Evolutionary conservation across 2,888 invertebrate genomes (phyloP).

Genomic region (Phyto melanocephala): DNA sequence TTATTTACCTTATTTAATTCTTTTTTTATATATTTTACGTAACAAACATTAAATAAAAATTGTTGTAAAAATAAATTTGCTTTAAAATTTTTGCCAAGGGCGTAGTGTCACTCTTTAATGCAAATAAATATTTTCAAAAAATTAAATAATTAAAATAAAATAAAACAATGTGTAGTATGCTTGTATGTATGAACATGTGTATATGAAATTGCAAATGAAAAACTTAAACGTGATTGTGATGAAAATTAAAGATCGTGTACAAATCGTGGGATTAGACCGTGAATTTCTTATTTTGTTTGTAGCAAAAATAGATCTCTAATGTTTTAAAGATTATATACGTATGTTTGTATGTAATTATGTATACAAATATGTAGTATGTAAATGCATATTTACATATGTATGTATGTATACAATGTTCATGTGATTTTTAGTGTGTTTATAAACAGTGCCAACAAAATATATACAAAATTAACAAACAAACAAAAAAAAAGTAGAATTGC

Average conservation of each 20-base stretch:
- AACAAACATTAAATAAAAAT: conserved; percentile 38
- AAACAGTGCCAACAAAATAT: conserved; percentile 6
- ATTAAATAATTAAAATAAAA: background rate
- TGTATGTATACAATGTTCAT: conserved; percentile 24
- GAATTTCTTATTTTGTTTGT: conserved; percentile 39
- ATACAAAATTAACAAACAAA: background rate
- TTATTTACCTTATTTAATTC: conserved; percentile 17
- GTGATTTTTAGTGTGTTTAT: conserved; percentile 39
- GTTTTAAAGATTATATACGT: background rate
- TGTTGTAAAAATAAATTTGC: conserved; percentile 27
- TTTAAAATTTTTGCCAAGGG: conserved; percentile 59
- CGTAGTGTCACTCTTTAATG: conserved; percentile 52
- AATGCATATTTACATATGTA: no score
- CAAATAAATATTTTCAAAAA: conserved; percentile 44
- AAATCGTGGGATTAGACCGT: conserved; percentile 59
- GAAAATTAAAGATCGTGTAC: conserved; percentile 49
- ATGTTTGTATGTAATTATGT: no score
- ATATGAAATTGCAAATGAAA: conserved; percentile 43
- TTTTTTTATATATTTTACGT: conserved; percentile 51
- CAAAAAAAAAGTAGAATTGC: background rate
- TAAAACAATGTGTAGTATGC: background rate
- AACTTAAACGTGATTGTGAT: conserved; percentile 58
- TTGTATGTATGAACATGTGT: no score
- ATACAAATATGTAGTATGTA: no score
- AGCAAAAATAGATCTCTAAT: conserved; percentile 48